Conservation (phyloP, 2,113 vertebrate species). For the Uria lomvia region DNA sequence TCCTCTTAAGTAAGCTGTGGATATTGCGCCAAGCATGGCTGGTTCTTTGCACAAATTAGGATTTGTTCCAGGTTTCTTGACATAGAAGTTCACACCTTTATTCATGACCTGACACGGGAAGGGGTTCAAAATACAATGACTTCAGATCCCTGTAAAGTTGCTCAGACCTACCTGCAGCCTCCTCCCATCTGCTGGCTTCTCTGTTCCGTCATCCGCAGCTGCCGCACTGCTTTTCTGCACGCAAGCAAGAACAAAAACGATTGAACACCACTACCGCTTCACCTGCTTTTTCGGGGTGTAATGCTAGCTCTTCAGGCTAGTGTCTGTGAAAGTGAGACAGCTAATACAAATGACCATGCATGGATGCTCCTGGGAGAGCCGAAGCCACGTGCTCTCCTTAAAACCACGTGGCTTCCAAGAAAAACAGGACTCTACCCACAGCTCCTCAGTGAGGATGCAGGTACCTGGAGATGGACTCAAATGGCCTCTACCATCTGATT, state of each 20-base stretch:
- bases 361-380: background rate
- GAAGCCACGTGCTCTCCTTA: background rate
- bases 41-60: background rate
- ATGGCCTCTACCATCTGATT: background rate
- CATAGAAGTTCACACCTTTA: background rate
- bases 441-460: background rate
- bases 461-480: background rate
- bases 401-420: background rate
- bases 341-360: background rate
- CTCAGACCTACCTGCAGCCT: constrained; percentile 81
- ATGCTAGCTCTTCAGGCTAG: background rate
- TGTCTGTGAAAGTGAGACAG: background rate
- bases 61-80: background rate
- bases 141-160: background rate
- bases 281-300: background rate
- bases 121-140: background rate
- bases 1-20: background rate
- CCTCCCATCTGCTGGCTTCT: constrained; percentile 70
- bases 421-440: background rate
- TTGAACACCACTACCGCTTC: background rate
- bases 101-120: background rate
- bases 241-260: constrained; percentile 33
- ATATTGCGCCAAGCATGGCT: background rate
- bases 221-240: constrained; percentile 72
- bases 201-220: constrained; percentile 53